Percentiles rank a stretch among this genome's conserved stretches.
Conservation (phyloP, 2,888 invertebrate species). For the Athripsodes cinereus region DNA sequence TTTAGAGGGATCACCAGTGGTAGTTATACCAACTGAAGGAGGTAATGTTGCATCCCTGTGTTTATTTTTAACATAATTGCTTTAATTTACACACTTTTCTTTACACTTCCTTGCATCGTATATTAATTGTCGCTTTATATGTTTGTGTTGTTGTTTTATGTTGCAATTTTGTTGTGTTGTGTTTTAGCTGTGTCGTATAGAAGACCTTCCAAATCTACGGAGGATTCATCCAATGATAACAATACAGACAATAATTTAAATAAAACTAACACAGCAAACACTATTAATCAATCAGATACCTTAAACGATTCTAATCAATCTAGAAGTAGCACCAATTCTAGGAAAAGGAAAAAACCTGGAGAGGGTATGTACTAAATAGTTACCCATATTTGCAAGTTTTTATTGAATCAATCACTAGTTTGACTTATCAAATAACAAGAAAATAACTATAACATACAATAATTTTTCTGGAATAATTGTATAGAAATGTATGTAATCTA, state of each 20-base stretch:
- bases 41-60: constrained; percentile 34
- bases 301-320: constrained; percentile 30
- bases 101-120: neutral
- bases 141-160: constrained; percentile 24
- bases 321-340: constrained; percentile 35
- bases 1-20: constrained; percentile 46
- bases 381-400: neutral
- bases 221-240: constrained; percentile 27
- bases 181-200: constrained; percentile 80
- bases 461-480: no score
- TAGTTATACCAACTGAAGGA: constrained; percentile 50
- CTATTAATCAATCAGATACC: constrained; percentile 33
- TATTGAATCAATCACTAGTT: no score
- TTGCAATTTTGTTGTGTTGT: constrained; percentile 30
- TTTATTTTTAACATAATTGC: neutral
- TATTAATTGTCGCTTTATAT: no score
- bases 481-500: no score
- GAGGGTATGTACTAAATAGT: no score
- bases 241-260: constrained; percentile 2
- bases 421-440: no score
- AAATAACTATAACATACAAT: no score
- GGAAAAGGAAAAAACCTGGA: constrained; percentile 73
- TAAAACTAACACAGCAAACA: constrained; percentile 35
- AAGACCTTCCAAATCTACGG: constrained; percentile 50
- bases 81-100: neutral